phyloP scores from a whole-genome alignment of 2,797 vertebrate genomes.

The Tapirus indicus region DNA sequence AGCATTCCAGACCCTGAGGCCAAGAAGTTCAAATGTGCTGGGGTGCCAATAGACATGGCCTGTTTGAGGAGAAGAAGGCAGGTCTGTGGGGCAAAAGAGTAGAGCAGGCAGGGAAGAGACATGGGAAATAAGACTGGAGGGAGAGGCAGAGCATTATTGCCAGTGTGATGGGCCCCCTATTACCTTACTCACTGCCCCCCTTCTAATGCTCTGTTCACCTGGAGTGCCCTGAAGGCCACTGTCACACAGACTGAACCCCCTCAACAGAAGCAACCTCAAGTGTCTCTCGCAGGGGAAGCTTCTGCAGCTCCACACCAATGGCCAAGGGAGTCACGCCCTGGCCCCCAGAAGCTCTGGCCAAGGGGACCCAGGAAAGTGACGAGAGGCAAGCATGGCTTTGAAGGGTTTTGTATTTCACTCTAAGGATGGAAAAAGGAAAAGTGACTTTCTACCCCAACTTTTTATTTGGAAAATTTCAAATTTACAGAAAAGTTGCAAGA shows the following conservation, averaged over 20 bases:
- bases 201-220: background rate
- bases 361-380: background rate
- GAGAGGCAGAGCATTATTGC: too few species aligned
- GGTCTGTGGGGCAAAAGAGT: background rate
- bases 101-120: background rate
- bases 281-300: background rate
- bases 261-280: background rate
- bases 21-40: background rate
- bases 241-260: background rate
- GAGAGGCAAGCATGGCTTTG: background rate
- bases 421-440: background rate
- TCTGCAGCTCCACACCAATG: background rate
- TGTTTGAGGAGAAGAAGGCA: background rate
- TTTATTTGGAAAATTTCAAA: conserved; percentile 34
- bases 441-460: background rate
- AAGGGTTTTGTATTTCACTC: background rate
- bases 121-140: background rate
- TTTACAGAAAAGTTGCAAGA: background rate
- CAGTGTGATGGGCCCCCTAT: rapidly evolving
- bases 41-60: background rate
- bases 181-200: background rate
- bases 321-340: rapidly evolving
- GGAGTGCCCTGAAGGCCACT: background rate
- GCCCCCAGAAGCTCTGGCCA: background rate
- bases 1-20: background rate